Evolutionary conservation across 2,888 invertebrate species (phyloP), one percentile per base, ranked within the genome.

Genomic region (Mechanitis messenoides): DNA sequence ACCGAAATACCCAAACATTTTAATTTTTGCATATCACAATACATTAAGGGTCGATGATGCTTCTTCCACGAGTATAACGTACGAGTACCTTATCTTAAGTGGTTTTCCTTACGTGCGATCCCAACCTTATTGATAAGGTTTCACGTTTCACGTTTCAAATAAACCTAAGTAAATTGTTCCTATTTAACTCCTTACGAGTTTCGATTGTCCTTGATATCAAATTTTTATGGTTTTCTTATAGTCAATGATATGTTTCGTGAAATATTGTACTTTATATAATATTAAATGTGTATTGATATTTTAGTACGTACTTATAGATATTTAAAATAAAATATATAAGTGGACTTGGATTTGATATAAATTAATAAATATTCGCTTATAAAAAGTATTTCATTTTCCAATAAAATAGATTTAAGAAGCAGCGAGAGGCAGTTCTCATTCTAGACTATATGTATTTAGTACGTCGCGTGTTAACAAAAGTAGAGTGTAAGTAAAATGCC

Each of bases 61-160:
- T 56, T 53, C 55, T 33, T 46, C 45, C 47, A 46, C 45, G 50
- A 58, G 42, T 45, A 47, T 54, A 45, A 47, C 28, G 45, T 33
- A 46, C 33, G 20, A 45, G 45, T 45, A 33, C n/a, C 45, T 33
- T 58, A 58, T 7, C 45, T 45, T 64, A 68, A 64, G 64, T 68
- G 68, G 64, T 61, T 63, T 68, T 61, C 53, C 65, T 45, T 58
- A 64, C 68, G 66, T 63, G 65, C 64, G 56, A 68, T 56, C 57
- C 53, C 63, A 58, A 55, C 60, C 61, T 60, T 66, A 61, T 55
- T 53, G 60, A 45, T 59, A 20, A 12, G 35, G 5, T 53, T 55
- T 38, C 33, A 60, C 20, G 20, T 20, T 20, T 53, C 53, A 63
- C 20, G 20, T 20, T 61, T 61, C 60, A 64, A 63, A 63, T 57